Evolutionary conservation across 2,797 vertebrate species (phyloP).

Genomic region (Gymnocypris eckloni): DNA sequence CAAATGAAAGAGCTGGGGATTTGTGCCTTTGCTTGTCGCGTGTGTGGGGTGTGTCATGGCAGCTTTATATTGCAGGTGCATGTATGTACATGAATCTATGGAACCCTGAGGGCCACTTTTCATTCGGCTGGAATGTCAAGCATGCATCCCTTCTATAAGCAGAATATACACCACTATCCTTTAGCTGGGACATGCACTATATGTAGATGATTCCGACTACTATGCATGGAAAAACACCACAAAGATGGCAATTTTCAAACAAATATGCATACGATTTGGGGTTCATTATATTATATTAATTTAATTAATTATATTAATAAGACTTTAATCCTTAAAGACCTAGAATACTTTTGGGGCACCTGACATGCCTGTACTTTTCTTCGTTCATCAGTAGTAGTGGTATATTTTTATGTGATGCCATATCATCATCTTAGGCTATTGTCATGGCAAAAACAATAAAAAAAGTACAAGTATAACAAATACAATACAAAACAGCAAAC

Average conservation of each 20-base stretch:
- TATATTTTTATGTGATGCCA: too few relatives aligned
- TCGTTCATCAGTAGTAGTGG: too few relatives aligned
- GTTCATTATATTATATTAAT: too few relatives aligned
- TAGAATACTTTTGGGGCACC: too few relatives aligned
- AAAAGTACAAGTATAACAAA: too few relatives aligned
- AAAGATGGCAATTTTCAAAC: neutral
- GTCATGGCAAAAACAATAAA: too few relatives aligned
- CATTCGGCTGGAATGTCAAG: constrained; percentile 62
- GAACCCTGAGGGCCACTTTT: constrained; percentile 48
- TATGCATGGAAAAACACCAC: neutral
- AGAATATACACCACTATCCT: constrained; percentile 16
- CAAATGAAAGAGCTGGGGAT: constrained; percentile 46
- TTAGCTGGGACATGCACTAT: neutral
- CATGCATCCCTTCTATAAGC: constrained; percentile 50
- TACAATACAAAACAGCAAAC: too few relatives aligned
- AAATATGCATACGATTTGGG: neutral
- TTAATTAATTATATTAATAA: neutral
- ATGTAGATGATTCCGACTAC: neutral
- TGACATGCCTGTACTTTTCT: too few relatives aligned
- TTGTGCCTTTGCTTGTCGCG: constrained; percentile 34
- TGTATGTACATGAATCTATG: constrained; percentile 55
- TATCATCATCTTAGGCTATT: too few relatives aligned
- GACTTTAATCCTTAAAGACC: neutral
- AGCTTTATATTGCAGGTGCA: constrained; percentile 38
- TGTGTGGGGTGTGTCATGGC: constrained; percentile 19